phyloP scores from a whole-genome alignment of 2,888 invertebrate species.

The Chorisops tibialis region DNA sequence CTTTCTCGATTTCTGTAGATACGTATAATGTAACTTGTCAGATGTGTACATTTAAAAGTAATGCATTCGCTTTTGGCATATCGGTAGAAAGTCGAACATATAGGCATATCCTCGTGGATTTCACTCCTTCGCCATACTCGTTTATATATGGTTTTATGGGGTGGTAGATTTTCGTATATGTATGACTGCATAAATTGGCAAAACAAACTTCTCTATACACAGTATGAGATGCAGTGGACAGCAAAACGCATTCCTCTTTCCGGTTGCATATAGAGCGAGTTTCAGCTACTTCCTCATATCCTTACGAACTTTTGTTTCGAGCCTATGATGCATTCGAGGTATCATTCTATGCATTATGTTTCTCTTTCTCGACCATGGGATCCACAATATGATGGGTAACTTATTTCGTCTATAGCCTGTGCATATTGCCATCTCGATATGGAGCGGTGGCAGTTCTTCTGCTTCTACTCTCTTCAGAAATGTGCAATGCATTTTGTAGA shows the following conservation, averaged over 20 bases:
- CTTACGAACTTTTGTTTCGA: conserved; percentile 13
- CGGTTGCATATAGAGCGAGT: conserved; percentile 10
- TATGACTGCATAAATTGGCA: conserved; percentile 17
- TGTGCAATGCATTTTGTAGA: no score
- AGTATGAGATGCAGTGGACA: conserved; percentile 8
- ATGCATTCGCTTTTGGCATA: conserved; percentile 19
- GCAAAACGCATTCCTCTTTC: conserved; percentile 24
- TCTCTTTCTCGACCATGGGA: conserved; percentile 7
- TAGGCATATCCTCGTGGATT: conserved; percentile 13
- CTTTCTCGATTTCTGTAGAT: neutral
- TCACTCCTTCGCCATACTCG: conserved; percentile 1
- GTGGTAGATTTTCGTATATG: neutral
- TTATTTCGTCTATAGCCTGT: conserved; percentile 2
- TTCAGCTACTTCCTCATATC: conserved; percentile 23
- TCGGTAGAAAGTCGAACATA: conserved; percentile 9
- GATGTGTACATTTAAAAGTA: conserved; percentile 13
- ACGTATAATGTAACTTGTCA: conserved; percentile 7
- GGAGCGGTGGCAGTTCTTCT: no score
- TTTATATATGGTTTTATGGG: neutral
- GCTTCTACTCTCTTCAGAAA: no score
- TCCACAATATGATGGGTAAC: conserved; percentile 14
- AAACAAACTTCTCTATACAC: conserved; percentile 2
- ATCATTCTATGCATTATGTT: neutral
- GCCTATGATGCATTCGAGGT: conserved; percentile 2
- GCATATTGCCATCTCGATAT: no score